These are phyloP conservation scores for Montipora cactus DNA, from an alignment of 64 coral and sea anemone genomes.

Conservation along the genomic window DNA sequence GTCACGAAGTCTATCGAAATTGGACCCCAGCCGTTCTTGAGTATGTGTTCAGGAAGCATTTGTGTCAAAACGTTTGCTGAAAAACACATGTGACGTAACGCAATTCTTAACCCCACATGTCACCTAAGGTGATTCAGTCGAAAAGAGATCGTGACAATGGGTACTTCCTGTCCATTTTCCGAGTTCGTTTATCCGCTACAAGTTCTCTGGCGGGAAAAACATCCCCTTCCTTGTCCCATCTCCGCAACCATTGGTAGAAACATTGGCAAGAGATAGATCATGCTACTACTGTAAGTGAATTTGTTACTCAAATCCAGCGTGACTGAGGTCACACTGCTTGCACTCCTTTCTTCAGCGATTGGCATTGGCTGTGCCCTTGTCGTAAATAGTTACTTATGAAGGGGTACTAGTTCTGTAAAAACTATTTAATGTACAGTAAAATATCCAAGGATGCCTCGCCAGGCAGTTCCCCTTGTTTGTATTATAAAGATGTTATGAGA, in stretches of 20 bases:
- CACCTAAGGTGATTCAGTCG: background rate
- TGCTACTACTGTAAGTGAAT: background rate
- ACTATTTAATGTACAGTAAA: conserved; percentile 39
- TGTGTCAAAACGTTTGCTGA: too few species aligned
- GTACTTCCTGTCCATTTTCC: background rate
- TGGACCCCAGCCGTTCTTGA: background rate
- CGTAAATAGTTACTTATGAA: background rate
- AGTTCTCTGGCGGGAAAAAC: too few species aligned
- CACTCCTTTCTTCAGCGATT: background rate
- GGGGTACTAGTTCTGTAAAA: background rate
- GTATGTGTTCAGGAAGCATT: too few species aligned
- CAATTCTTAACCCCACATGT: background rate
- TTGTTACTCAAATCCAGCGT: background rate
- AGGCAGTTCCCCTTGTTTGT: background rate
- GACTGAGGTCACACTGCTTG: background rate
- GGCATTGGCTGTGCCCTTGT: background rate
- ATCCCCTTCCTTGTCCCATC: too few species aligned
- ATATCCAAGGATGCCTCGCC: background rate
- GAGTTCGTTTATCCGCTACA: too few species aligned
- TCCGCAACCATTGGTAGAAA: too few species aligned
- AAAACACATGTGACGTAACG: too few species aligned
- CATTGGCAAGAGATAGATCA: too few species aligned
- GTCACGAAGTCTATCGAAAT: background rate
- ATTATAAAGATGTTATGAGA: background rate
- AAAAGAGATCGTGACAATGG: background rate